Conservation (phyloP, 1,140 invertebrate genomes). For the Drosophila quadrilineata region DNA sequence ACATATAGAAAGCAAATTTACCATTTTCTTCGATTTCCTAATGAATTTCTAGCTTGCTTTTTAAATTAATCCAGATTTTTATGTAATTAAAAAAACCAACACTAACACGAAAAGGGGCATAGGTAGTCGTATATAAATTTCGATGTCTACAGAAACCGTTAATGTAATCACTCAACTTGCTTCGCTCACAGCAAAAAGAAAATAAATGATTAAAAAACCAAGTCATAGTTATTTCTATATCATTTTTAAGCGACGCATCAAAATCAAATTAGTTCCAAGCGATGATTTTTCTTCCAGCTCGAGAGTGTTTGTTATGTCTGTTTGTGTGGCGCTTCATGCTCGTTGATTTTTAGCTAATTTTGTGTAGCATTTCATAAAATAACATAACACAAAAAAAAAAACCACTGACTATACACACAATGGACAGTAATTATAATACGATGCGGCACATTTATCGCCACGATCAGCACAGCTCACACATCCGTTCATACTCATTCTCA, state of each 20-base stretch:
- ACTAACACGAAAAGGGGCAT: conserved; percentile 27
- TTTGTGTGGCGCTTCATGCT: conserved; percentile 66
- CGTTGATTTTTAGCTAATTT: conserved; percentile 74
- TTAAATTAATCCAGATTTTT: too few species aligned
- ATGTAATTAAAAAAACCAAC: too few species aligned
- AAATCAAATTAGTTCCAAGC: conserved; percentile 78
- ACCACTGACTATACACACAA: conserved; percentile 49
- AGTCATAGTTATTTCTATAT: conserved; percentile 62
- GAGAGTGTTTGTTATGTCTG: neutral
- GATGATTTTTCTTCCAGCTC: conserved; percentile 64
- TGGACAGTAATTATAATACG: conserved; percentile 70
- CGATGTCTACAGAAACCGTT: conserved; percentile 57
- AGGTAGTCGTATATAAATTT: conserved; percentile 41
- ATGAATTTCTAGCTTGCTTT: too few species aligned
- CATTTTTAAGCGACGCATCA: conserved; percentile 64
- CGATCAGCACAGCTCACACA: conserved; percentile 61
- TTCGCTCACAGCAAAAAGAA: too few species aligned
- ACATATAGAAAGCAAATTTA: too few species aligned
- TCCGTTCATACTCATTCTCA: conserved; percentile 34
- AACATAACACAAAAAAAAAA: too few species aligned
- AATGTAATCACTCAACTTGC: conserved; percentile 64
- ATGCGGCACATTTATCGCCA: conserved; percentile 71
- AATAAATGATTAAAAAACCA: conserved; percentile 39
- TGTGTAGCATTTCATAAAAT: conserved; percentile 39
- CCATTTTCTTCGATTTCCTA: too few species aligned